These are phyloP conservation scores for Neosilurus mollespiculum DNA, from an alignment of 2,797 vertebrate species.

Conservation along the genomic window DNA sequence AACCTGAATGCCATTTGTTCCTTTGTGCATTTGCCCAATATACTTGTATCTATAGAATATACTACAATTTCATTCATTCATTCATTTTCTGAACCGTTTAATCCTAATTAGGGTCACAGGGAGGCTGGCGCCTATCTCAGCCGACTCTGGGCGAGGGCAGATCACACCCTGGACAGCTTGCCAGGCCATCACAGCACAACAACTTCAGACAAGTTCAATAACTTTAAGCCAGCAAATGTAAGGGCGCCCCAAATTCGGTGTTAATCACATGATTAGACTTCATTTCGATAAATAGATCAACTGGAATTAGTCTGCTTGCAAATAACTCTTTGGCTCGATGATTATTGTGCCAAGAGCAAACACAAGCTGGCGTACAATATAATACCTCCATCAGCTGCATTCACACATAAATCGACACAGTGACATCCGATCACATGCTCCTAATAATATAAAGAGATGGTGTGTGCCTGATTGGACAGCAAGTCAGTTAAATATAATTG, in stretches of 20 bases:
- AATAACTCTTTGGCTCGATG: background rate
- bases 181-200: no score
- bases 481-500: background rate
- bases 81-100: no score
- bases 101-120: no score
- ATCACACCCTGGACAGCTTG: no score
- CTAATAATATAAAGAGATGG: background rate
- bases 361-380: background rate
- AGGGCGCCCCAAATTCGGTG: background rate
- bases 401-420: background rate
- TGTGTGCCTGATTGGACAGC: background rate
- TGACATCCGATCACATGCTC: background rate
- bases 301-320: background rate
- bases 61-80: background rate
- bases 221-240: background rate
- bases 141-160: no score
- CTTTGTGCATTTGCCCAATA: background rate
- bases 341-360: constrained; percentile 11
- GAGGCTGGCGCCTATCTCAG: no score
- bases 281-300: background rate
- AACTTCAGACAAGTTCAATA: background rate
- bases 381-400: background rate
- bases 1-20: constrained; percentile 5
- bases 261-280: background rate
- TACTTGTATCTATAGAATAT: background rate